Percentiles rank a stretch among this genome's conserved stretches.
Conservation (phyloP, 2,888 invertebrate genomes). For the Drosophila paracracens region DNA sequence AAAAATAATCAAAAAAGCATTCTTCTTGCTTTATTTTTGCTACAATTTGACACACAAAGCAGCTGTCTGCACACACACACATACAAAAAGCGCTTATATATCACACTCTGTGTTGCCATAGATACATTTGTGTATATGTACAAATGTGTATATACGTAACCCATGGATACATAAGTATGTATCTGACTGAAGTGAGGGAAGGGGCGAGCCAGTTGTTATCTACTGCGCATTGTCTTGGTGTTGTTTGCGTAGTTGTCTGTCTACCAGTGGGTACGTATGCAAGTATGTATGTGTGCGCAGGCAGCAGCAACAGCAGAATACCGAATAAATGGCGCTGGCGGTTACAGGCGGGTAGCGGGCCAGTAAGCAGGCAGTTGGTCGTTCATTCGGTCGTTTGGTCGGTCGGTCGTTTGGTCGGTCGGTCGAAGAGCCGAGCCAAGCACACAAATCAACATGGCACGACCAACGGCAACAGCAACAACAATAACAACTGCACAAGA, state of each 20-base stretch:
- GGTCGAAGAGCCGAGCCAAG: slow-evolving; percentile 50
- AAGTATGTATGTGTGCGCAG: slow-evolving; percentile 17
- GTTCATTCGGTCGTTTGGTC: slow-evolving; percentile 22
- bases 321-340: slow-evolving; percentile 73
- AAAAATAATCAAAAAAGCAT: slow-evolving; percentile 49
- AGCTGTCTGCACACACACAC: slow-evolving; percentile 70
- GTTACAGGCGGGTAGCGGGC: slow-evolving; percentile 49
- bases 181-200: slow-evolving; percentile 17
- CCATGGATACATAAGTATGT: slow-evolving; percentile 9
- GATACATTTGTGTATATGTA: slow-evolving; percentile 38
- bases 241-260: slow-evolving; percentile 76
- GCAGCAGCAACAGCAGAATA: slow-evolving; percentile 49
- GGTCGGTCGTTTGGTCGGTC: slow-evolving; percentile 23
- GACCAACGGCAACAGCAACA: slow-evolving; percentile 77
- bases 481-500: slow-evolving; percentile 45
- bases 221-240: slow-evolving; percentile 79
- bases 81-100: slow-evolving; percentile 38
- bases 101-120: slow-evolving; percentile 54
- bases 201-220: slow-evolving; percentile 63
- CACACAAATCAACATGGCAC: slow-evolving; percentile 80
- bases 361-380: slow-evolving; percentile 37
- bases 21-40: slow-evolving; percentile 52
- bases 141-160: slow-evolving; percentile 17
- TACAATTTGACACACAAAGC: slow-evolving; percentile 80
- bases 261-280: slow-evolving; percentile 27